Percentiles rank a stretch among this genome's conserved stretches.
phyloP scores from a whole-genome alignment of 2,797 vertebrate genomes.

The Melanotaenia parkinsoni region DNA sequence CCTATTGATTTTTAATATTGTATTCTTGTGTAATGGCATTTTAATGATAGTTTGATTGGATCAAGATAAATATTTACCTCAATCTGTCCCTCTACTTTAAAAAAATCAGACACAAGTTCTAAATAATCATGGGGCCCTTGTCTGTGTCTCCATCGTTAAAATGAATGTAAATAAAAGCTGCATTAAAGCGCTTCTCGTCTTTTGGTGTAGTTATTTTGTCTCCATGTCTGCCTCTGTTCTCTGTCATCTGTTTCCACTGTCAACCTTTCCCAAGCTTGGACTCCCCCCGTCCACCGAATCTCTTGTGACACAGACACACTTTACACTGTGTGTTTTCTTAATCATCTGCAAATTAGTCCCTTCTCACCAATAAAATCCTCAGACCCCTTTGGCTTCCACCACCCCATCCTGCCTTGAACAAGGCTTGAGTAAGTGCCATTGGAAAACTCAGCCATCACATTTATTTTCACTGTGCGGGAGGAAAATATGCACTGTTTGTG shows the following conservation, averaged over 20 bases:
- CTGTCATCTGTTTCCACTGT: slow-evolving; percentile 33
- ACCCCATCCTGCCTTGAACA: slow-evolving; percentile 23
- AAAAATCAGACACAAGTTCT: slow-evolving; percentile 32
- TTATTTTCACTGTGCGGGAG: slow-evolving; percentile 63
- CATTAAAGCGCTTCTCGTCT: slow-evolving; percentile 25
- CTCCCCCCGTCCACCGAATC: slow-evolving; percentile 32
- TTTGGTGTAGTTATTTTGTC: slow-evolving; percentile 36
- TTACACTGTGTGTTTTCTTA: slow-evolving; percentile 77
- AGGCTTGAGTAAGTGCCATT: slow-evolving; percentile 33
- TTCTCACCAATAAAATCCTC: slow-evolving; percentile 67
- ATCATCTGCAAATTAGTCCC: slow-evolving; percentile 78
- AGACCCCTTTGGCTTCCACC: slow-evolving; percentile 56
- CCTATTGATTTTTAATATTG: slow-evolving; percentile 65
- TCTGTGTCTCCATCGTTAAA: slow-evolving; percentile 32
- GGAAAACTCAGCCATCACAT: slow-evolving; percentile 61
- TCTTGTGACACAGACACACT: slow-evolving; percentile 52
- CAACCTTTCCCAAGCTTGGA: slow-evolving; percentile 25
- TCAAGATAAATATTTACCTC: slow-evolving; percentile 66
- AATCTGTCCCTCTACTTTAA: slow-evolving; percentile 35
- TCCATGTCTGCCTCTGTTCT: slow-evolving; percentile 26
- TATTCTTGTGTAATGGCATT: slow-evolving; percentile 57
- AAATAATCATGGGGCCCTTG: slow-evolving; percentile 4
- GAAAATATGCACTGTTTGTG: slow-evolving; percentile 68
- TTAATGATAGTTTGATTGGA: slow-evolving; percentile 65
- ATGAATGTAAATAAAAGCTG: slow-evolving; percentile 50